Evolutionary conservation across 2,797 vertebrate species (phyloP).

Genomic region (Chrysolophus pictus): DNA sequence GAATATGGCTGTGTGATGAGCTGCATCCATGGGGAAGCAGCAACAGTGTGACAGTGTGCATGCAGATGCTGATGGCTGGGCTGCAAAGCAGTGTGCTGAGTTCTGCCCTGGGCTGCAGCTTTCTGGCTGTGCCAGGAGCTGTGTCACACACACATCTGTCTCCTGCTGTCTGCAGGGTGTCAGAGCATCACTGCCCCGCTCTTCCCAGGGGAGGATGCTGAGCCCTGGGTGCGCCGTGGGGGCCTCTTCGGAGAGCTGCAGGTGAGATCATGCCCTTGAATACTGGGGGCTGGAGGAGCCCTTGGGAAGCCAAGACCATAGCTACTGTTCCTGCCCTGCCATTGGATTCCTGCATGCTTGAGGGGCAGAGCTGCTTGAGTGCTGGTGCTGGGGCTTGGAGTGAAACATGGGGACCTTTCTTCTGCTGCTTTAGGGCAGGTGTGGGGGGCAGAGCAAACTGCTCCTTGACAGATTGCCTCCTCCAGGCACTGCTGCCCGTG

Average conservation of each 20-base stretch:
- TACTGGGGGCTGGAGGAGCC: background rate
- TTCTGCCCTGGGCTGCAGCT: background rate
- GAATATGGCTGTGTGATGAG: fast-evolving
- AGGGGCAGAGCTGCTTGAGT: background rate
- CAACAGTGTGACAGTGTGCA: fast-evolving
- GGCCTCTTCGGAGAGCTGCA: slow-evolving; percentile 89
- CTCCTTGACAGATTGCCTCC: background rate
- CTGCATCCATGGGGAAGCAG: background rate
- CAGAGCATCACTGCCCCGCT: slow-evolving; percentile 80
- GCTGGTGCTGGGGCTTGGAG: background rate
- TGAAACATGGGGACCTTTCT: background rate
- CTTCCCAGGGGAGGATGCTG: slow-evolving; percentile 79
- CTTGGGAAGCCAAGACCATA: background rate
- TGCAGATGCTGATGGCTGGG: background rate
- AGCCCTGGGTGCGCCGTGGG: slow-evolving; percentile 86
- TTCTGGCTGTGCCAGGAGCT: background rate
- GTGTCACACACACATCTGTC: background rate
- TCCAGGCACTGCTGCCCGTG: slow-evolving; percentile 86
- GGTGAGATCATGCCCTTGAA: slow-evolving; percentile 59
- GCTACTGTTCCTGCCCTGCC: background rate
- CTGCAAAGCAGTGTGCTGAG: background rate
- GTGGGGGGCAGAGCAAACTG: background rate
- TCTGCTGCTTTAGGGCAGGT: background rate
- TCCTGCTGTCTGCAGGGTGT: slow-evolving; percentile 80
- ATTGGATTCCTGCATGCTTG: background rate